Conservation (phyloP, 2,113 vertebrate genomes). For the Chaenogobius annularis region DNA sequence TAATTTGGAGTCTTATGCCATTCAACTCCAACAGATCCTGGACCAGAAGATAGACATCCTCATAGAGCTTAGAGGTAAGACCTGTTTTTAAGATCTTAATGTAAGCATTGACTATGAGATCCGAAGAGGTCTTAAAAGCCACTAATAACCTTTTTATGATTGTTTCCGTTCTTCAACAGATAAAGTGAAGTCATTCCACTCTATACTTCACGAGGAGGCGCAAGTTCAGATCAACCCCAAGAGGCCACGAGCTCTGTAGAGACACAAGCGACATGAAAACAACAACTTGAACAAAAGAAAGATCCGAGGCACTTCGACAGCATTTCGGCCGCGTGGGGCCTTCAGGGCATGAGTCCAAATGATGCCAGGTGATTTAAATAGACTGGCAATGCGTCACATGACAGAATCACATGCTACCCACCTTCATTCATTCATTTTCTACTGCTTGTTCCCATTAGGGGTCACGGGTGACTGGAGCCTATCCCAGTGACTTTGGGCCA, state of each 20-base stretch:
- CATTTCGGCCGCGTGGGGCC: too few species aligned
- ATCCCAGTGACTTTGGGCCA: too few species aligned
- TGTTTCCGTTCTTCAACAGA: conserved; percentile 70
- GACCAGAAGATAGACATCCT: conserved; percentile 97
- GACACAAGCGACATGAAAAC: conserved; percentile 25
- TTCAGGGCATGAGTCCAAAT: too few species aligned
- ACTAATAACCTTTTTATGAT: not conserved
- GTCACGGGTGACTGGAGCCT: too few species aligned
- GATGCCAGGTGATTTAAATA: too few species aligned
- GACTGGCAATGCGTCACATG: too few species aligned
- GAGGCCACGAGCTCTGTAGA: conserved; percentile 92
- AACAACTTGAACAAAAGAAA: conserved; percentile 25
- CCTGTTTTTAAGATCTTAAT: not conserved
- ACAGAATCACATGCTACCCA: too few species aligned
- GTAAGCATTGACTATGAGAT: not conserved
- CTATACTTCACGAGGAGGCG: conserved; percentile 93
- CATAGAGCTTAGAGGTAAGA: conserved; percentile 89
- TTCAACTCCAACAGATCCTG: conserved; percentile 94
- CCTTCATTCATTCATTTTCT: too few species aligned
- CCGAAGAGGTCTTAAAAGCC: not conserved
- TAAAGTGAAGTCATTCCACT: conserved; percentile 98
- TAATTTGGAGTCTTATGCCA: conserved; percentile 93
- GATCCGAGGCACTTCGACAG: too few species aligned
- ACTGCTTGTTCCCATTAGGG: too few species aligned
- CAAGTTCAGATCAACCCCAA: conserved; percentile 98